phyloP scores from a whole-genome alignment of 23 tunicate species.

The Botrylloides violaceus region DNA sequence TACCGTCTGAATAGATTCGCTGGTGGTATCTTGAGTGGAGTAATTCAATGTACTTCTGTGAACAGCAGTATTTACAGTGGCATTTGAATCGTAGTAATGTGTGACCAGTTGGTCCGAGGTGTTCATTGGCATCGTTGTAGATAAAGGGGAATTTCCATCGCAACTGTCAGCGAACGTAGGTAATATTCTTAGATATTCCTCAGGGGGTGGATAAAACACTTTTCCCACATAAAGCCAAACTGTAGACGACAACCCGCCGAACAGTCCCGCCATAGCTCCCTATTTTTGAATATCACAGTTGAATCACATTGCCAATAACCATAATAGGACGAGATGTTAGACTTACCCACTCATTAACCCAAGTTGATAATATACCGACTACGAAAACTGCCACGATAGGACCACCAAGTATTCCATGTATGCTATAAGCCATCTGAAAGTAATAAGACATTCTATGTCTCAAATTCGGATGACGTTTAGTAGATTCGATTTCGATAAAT shows the following conservation, averaged over 20 bases:
- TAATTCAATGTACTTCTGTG: no score
- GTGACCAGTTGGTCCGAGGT: no score
- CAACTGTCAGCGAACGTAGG: constrained; percentile 11
- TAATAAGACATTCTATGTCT: no score
- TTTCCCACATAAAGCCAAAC: constrained; percentile 18
- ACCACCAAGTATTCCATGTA: constrained; percentile 41
- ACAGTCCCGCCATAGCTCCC: constrained; percentile 15
- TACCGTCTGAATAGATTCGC: no score
- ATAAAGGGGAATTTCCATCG: not conserved
- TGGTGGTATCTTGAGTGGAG: no score
- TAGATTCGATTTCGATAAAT: no score
- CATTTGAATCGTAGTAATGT: no score
- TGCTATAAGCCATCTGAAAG: constrained; percentile 29
- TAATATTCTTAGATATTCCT: constrained; percentile 1
- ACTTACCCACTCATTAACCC: constrained; percentile 42
- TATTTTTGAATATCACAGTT: no score
- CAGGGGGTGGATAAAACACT: not conserved
- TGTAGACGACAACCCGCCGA: constrained; percentile 12
- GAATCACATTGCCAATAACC: no score
- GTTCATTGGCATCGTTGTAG: not conserved
- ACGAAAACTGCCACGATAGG: constrained; percentile 45
- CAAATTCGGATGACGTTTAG: no score
- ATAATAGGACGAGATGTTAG: no score
- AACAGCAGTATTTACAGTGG: no score
- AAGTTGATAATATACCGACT: constrained; percentile 45